A percentile compares a stretch with the other conserved stretches of the same genome.
Conservation (phyloP, 2,797 vertebrate genomes). For the Pseudochirops corinnae region DNA sequence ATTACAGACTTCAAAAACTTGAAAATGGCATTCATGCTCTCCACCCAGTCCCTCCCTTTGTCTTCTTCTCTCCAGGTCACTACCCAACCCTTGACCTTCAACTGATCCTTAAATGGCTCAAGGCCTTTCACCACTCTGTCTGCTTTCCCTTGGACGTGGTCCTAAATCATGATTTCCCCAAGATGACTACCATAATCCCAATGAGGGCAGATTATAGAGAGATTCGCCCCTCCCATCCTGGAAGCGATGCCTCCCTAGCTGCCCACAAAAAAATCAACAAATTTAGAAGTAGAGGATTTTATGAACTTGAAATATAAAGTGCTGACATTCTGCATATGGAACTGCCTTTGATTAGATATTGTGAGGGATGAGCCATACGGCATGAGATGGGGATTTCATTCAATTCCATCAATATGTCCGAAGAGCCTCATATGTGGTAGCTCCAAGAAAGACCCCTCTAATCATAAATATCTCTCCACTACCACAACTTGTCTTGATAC, state of each 20-base stretch:
- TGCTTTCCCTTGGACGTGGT: background rate
- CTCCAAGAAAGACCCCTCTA: background rate
- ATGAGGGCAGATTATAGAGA: background rate
- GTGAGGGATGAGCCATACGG: background rate
- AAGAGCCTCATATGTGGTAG: background rate
- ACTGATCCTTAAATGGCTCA: background rate
- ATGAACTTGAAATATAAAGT: background rate
- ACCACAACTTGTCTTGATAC: background rate
- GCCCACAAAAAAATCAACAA: background rate
- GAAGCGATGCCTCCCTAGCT: background rate
- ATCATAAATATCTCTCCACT: background rate
- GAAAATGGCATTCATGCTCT: background rate
- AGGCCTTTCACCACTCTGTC: background rate
- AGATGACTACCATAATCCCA: background rate
- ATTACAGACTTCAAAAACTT: background rate
- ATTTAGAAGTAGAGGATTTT: background rate
- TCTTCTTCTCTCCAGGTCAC: background rate
- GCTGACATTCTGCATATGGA: background rate
- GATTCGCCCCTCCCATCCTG: background rate
- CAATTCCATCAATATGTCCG: background rate
- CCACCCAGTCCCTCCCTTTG: background rate
- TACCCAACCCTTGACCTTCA: background rate
- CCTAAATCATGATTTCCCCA: background rate
- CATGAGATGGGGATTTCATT: background rate
- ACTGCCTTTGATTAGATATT: background rate